Evolutionary conservation across 1,140 invertebrate species (phyloP).

Genomic region (Wiebesia pumilae): DNA sequence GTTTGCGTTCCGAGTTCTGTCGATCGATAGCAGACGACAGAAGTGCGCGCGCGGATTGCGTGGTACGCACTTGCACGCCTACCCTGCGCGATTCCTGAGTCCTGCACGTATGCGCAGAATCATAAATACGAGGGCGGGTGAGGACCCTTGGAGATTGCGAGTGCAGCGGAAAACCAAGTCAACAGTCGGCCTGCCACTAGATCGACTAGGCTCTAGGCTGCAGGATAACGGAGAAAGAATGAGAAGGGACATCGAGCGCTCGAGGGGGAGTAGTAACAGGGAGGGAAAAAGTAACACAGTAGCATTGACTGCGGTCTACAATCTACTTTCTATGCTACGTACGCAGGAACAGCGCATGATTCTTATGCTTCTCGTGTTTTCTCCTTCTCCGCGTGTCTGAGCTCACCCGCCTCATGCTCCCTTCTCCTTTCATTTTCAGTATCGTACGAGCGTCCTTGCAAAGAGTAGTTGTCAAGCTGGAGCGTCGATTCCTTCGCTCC

Average conservation of each 20-base stretch:
- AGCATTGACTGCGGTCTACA: no score
- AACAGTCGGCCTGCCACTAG: background rate
- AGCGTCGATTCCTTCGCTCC: background rate
- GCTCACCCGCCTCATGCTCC: background rate
- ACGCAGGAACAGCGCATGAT: background rate
- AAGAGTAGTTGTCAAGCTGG: background rate
- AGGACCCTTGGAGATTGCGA: no score
- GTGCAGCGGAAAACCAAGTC: background rate
- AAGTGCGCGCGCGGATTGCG: slow-evolving; percentile 8
- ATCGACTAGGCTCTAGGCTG: no score
- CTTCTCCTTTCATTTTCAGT: background rate
- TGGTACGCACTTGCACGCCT: background rate
- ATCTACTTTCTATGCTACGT: no score
- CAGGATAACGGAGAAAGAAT: no score
- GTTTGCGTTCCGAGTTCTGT: background rate
- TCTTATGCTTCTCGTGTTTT: background rate
- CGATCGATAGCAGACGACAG: slow-evolving; percentile 47
- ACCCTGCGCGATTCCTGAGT: background rate
- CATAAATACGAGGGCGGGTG: no score
- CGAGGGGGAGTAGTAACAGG: no score
- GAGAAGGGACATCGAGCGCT: background rate
- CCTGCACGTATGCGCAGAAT: background rate
- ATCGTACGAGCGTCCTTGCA: background rate
- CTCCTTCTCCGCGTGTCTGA: background rate
- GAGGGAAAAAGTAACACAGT: no score